Evolutionary conservation across 2,888 invertebrate genomes (phyloP), one percentile per base, ranked within the genome.

Genomic region (Octonoba sinensis): DNA sequence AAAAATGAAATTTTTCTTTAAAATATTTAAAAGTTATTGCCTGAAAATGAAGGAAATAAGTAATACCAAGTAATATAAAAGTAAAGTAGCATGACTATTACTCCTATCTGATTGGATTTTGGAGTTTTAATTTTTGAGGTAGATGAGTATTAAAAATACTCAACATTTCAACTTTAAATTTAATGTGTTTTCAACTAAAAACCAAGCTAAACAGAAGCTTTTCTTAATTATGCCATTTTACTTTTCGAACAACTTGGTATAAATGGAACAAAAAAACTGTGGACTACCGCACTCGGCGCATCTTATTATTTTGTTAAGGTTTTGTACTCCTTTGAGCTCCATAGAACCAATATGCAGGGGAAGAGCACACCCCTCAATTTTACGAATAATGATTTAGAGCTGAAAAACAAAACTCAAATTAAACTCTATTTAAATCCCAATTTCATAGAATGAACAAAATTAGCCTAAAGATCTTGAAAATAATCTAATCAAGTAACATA

Each of bases 301-400:
- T 59, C 22, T 47, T 66, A 67, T 62, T 57, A 51, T 67, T 76
- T 62, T 66, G 62, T 70, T 76, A 69, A 69, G 67, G 69, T 76
- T 76, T 76, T 76, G 69, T 70, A 76, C 69, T 76, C 76, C 76
- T 67, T 65, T 44, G 67, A 44, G 75, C 75, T 76, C 76, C 76
- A 69, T 76, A 62, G 76, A 51, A 74, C 60, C 69, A 59, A 66
- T 69, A 56, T 44, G 56, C 46, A 54, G 54, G 76, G 69, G 69
- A 62, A 62, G 62, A 69, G 36, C 54, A 51, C 69, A 69, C 69
- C 69, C 76, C 69, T 54, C 69, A 56, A 69, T 69, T 64, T 54
- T 47, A 62, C 27, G 69, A 76, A 69, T 76, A 76, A 62, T 47
- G 20, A 74, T 66, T 76, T 69, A 76, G 69, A 69, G 76, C 76